These are phyloP conservation scores for Calonectris borealis DNA, from an alignment of 2,113 vertebrate genomes.

Conservation along the genomic window DNA sequence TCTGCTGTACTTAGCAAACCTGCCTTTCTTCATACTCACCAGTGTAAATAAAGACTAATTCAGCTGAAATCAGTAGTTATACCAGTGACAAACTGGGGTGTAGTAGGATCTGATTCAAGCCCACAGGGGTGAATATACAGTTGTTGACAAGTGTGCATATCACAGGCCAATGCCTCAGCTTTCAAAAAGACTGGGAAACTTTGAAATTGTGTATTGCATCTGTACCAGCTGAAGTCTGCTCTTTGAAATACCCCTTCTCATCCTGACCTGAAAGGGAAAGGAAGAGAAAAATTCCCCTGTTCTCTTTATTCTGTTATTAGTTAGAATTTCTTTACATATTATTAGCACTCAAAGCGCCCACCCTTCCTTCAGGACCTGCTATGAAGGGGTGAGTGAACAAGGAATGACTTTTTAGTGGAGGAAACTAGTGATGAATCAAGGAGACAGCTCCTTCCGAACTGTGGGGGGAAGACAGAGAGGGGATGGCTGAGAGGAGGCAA, in stretches of 20 bases:
- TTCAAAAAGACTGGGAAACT: not conserved
- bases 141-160: not conserved
- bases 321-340: not conserved
- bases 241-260: not conserved
- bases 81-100: not conserved
- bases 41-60: slow-evolving; percentile 18
- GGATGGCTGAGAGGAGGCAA: not conserved
- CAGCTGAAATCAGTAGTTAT: slow-evolving; percentile 26
- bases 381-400: not conserved
- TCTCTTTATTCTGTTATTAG: not conserved
- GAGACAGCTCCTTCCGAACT: not conserved
- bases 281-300: not conserved
- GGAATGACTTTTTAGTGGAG: not conserved
- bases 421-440: not conserved
- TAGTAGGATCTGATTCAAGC: not conserved
- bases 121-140: not conserved
- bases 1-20: slow-evolving; percentile 28
- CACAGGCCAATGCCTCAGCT: not conserved
- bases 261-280: not conserved
- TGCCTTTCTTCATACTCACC: slow-evolving; percentile 44
- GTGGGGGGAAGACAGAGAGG: not conserved
- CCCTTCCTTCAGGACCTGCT: not conserved
- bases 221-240: not conserved
- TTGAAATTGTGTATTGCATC: not conserved
- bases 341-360: not conserved